Evolutionary conservation across 1,140 invertebrate genomes (phyloP).

Genomic region (Pseudobourletiella spinata): DNA sequence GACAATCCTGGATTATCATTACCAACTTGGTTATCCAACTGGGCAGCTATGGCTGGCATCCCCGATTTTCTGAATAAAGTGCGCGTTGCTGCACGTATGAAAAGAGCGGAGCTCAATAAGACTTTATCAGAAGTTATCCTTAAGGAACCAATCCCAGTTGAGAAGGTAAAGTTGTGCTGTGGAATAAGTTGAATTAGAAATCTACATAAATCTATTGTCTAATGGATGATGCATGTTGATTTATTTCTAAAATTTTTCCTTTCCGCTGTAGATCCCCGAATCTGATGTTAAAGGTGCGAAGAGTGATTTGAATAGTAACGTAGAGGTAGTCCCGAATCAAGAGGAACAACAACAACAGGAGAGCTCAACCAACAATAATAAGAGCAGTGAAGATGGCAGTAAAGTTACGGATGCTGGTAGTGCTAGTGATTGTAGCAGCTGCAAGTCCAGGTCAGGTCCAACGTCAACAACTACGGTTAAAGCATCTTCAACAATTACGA

Average conservation of each 20-base stretch:
- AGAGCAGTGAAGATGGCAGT: no score
- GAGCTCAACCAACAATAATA: no score
- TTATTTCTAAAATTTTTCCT: no score
- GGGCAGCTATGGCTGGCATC: conserved; percentile 50
- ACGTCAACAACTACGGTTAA: background rate
- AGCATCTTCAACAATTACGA: background rate
- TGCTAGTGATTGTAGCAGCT: no score
- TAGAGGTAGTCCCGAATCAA: no score
- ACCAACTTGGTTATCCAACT: conserved; percentile 53
- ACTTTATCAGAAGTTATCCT: background rate
- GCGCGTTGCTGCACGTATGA: conserved; percentile 43
- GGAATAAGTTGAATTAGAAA: background rate
- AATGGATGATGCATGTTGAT: background rate
- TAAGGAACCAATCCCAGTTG: background rate
- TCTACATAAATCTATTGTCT: background rate
- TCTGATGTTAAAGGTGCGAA: no score
- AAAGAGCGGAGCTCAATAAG: background rate
- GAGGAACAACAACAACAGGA: no score
- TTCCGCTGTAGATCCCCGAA: no score
- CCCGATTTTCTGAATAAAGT: conserved; percentile 46
- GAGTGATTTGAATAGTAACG: no score
- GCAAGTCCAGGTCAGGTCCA: no score
- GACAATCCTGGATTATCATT: conserved; percentile 71
- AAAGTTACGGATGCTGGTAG: no score
- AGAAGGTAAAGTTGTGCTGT: background rate